Conservation (phyloP, 2,888 invertebrate species). For the Galerucella pusilla region DNA sequence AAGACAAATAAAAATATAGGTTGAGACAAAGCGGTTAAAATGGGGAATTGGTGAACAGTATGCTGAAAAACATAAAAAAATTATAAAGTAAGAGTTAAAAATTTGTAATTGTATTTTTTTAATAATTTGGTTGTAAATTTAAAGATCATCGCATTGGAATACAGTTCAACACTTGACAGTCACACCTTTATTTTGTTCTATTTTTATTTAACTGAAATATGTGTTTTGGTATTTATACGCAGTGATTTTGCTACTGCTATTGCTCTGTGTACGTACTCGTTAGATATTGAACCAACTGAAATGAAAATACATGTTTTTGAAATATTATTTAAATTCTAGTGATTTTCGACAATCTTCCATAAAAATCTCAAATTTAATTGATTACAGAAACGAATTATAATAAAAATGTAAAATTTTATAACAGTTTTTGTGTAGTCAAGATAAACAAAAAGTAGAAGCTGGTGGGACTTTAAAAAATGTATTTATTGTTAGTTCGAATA, state of each 20-base stretch:
- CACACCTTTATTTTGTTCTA: not conserved
- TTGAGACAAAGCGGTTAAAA: no score
- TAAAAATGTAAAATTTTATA: not conserved
- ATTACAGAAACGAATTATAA: not conserved
- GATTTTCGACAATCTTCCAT: no score
- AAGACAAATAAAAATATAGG: no score
- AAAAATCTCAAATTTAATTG: no score
- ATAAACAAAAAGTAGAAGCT: no score
- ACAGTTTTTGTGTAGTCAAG: no score
- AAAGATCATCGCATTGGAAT: not conserved
- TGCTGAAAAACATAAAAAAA: no score
- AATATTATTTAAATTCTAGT: no score
- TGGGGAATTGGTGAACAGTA: no score
- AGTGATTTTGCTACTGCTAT: slow-evolving; percentile 39
- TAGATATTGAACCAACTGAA: slow-evolving; percentile 11
- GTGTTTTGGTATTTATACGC: slow-evolving; percentile 19
- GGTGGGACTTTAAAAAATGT: no score
- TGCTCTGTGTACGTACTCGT: slow-evolving; percentile 55
- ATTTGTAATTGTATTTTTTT: not conserved
- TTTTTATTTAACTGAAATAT: not conserved
- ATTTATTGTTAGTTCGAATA: no score
- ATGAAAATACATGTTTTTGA: not conserved
- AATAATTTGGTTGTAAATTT: not conserved
- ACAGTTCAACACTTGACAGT: not conserved
- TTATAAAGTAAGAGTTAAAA: not conserved